Conservation (phyloP, 2,113 vertebrate genomes). For the Tetrao urogallus region DNA sequence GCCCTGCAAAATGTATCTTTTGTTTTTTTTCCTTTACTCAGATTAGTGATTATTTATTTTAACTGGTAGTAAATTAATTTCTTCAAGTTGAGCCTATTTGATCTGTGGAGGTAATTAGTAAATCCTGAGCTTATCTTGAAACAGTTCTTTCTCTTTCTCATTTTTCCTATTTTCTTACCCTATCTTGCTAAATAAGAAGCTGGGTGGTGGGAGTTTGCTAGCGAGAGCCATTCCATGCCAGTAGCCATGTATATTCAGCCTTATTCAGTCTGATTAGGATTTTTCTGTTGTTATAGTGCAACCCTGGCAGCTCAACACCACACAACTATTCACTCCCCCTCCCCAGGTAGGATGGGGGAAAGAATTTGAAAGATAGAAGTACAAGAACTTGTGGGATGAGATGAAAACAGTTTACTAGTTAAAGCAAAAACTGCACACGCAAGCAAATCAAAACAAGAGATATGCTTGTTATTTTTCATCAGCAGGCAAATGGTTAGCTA, state of each 20-base stretch:
- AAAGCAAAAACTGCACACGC: neutral
- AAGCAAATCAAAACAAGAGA: neutral
- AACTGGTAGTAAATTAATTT: neutral
- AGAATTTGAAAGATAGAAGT: neutral
- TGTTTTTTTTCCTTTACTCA: neutral
- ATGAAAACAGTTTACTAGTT: neutral
- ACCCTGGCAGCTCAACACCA: neutral
- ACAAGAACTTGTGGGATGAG: neutral
- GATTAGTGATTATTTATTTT: neutral
- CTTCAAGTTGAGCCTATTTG: neutral
- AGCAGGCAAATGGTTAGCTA: neutral
- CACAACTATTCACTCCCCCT: neutral
- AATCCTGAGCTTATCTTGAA: neutral
- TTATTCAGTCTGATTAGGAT: neutral
- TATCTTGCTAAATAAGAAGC: neutral
- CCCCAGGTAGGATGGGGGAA: neutral
- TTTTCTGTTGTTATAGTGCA: neutral
- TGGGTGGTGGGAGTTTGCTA: neutral
- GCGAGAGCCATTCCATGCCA: too few species aligned
- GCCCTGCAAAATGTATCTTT: neutral
- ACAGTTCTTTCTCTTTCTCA: neutral
- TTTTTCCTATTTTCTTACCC: neutral
- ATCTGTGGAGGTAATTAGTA: neutral
- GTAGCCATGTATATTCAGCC: rapidly evolving
- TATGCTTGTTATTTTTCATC: neutral